A percentile compares a stretch with the other conserved stretches of the same genome.
phyloP scores from a whole-genome alignment of 1,140 invertebrate genomes.

The Frieseomelitta varia region DNA sequence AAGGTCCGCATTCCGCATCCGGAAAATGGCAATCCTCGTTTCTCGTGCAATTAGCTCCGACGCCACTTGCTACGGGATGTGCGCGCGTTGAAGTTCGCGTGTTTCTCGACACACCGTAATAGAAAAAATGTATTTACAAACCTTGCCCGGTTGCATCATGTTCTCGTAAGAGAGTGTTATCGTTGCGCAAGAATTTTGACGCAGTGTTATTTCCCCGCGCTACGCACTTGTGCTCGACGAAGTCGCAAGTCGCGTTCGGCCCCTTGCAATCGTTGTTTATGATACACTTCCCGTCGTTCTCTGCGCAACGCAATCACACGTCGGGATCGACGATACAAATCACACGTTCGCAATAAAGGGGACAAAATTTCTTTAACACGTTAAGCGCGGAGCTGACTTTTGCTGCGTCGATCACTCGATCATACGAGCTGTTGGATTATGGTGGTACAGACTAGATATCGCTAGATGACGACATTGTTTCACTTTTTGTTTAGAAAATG shows the following conservation, averaged over 20 bases:
- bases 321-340: background rate
- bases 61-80: no score
- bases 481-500: no score
- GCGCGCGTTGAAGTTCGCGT: no score
- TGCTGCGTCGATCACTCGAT: no score
- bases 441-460: no score
- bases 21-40: constrained; percentile 49
- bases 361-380: background rate
- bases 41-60: constrained; percentile 25
- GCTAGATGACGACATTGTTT: no score
- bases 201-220: rapidly evolving
- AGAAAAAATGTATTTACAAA: constrained; percentile 5
- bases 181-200: no score
- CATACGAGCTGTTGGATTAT: no score
- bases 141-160: background rate
- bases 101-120: no score
- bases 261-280: constrained; percentile 66
- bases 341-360: background rate
- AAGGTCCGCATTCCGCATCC: constrained; percentile 47
- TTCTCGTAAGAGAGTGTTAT: background rate
- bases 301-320: constrained; percentile 38
- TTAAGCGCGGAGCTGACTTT: no score
- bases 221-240: constrained; percentile 9
- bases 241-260: constrained; percentile 50
- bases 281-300: constrained; percentile 56